These are phyloP conservation scores for Stegodyphus mimosarum DNA, from an alignment of 1,140 invertebrate species.

Conservation along the genomic window DNA sequence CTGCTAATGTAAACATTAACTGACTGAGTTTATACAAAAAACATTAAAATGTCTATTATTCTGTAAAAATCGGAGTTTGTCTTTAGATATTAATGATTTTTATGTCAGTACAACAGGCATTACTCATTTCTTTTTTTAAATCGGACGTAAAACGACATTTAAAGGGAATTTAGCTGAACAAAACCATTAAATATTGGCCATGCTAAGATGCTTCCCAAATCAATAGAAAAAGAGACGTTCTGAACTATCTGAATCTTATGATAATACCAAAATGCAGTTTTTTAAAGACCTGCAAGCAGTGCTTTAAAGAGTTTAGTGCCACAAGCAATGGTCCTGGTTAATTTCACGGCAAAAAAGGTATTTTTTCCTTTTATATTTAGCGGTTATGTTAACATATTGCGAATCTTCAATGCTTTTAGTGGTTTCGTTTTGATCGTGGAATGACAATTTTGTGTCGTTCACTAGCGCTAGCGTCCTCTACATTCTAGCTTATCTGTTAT, in stretches of 20 bases:
- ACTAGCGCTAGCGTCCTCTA: not conserved
- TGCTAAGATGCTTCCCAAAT: not conserved
- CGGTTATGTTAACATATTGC: constrained; percentile 25
- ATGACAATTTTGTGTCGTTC: constrained; percentile 44
- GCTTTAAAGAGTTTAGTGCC: not conserved
- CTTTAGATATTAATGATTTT: too few species aligned
- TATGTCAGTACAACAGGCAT: too few species aligned
- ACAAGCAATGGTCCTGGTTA: not conserved
- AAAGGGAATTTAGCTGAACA: not conserved
- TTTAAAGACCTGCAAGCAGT: not conserved
- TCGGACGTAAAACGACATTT: not conserved
- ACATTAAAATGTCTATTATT: too few species aligned
- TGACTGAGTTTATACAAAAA: too few species aligned
- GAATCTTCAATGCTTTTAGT: constrained; percentile 18
- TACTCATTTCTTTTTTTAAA: not conserved
- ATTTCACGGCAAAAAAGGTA: not conserved
- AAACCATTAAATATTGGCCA: too few species aligned
- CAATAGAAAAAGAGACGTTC: not conserved
- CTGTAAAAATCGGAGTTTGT: too few species aligned
- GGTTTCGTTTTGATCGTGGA: constrained; percentile 12
- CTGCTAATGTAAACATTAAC: too few species aligned
- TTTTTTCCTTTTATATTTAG: not conserved
- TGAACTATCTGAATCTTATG: not conserved
- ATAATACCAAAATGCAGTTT: too few species aligned
- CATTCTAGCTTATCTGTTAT: constrained; percentile 55